Base-by-base conservation (phyloP, 2,113 vertebrate species). In the Pollimyrus isidori region DNA sequence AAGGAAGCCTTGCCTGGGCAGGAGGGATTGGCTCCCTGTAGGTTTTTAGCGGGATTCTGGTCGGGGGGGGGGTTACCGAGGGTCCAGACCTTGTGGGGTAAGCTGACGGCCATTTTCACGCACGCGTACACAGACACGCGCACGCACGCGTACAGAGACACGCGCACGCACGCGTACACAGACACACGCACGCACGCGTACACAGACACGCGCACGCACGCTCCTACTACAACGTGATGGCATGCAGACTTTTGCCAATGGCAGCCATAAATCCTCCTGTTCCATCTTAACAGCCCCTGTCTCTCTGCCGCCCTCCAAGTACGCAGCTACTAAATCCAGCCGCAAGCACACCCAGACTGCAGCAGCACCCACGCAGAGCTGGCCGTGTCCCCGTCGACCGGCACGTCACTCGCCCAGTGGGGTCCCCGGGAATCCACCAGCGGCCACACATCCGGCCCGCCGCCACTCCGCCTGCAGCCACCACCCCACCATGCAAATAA, bases 131-230 rank as follows among this genome's bases (percentile, higher is more conserved):
- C 62, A 65, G 9, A 65, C 3, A 13, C 0, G 10, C 0, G 0
- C 0, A 15, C 58, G 87, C 35, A 86, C 73, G 52, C 88, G n/a
- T n/a, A n/a, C n/a, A n/a, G n/a, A n/a, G 9, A 65, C 3, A 13
- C 0, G 10, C 0, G 0, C 0, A 15, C 58, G 87, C 35, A 86
- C 73, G 52, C 88, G n/a, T n/a, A n/a, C n/a, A n/a, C n/a, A n/a
- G n/a, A n/a, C n/a, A n/a, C n/a, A n/a, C n/a, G n/a, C 4, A 58
- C 30, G 21, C 87, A 76, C 65, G 35, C 87, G 45, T 15, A 48
- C 4, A 0, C 62, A 65, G 9, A 65, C 3, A 13, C 0, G 10
- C 0, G 0, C 0, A 15, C 58, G 87, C 35, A 86, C 73, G 52
- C 88, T 76, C 3, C 7, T 2, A 87, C 50, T 65, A 87, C 88